A percentile compares a stretch with the other conserved stretches of the same genome.
These are phyloP conservation scores for Papilio polyxenes DNA, from an alignment of 1,140 invertebrate species.

Conservation along the genomic window DNA sequence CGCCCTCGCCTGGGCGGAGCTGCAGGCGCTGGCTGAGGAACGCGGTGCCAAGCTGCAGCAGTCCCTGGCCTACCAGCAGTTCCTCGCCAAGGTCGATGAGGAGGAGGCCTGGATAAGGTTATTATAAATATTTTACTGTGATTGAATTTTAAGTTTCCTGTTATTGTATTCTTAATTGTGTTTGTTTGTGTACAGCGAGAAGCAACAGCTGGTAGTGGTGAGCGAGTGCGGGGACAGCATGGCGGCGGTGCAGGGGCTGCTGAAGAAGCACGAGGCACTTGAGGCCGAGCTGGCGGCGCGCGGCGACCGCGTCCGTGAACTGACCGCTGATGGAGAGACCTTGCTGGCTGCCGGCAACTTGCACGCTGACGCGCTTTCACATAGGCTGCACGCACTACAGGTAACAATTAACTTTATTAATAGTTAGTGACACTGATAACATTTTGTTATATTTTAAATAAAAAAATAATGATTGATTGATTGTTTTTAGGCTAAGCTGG, in stretches of 20 bases:
- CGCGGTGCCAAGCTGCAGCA: constrained; percentile 96
- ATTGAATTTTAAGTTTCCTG: not conserved
- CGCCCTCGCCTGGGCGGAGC: constrained; percentile 93
- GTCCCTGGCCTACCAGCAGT: constrained; percentile 97
- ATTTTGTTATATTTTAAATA: not conserved
- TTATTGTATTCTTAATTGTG: not conserved
- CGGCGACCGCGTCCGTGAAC: constrained; percentile 95
- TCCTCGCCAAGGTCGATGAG: constrained; percentile 98
- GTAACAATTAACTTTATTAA: constrained; percentile 41
- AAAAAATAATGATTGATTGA: not conserved
- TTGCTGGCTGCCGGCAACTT: constrained; percentile 95
- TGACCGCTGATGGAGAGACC: constrained; percentile 91
- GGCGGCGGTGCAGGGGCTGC: constrained; percentile 98
- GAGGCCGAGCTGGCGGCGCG: constrained; percentile 98
- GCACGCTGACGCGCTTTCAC: constrained; percentile 93
- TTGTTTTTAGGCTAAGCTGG: constrained; percentile 86
- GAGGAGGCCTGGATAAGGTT: constrained; percentile 98
- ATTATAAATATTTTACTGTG: constrained; percentile 26
- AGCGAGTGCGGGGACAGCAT: constrained; percentile 99
- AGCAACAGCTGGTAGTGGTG: constrained; percentile 97
- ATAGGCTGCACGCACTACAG: constrained; percentile 88
- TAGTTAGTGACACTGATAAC: not conserved
- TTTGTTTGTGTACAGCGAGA: constrained; percentile 85
- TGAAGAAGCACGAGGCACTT: constrained; percentile 99
- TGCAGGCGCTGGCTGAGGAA: constrained; percentile 93